These are phyloP conservation scores for Hiodon alosoides DNA, from an alignment of 2,113 vertebrate species.

Conservation along the genomic window DNA sequence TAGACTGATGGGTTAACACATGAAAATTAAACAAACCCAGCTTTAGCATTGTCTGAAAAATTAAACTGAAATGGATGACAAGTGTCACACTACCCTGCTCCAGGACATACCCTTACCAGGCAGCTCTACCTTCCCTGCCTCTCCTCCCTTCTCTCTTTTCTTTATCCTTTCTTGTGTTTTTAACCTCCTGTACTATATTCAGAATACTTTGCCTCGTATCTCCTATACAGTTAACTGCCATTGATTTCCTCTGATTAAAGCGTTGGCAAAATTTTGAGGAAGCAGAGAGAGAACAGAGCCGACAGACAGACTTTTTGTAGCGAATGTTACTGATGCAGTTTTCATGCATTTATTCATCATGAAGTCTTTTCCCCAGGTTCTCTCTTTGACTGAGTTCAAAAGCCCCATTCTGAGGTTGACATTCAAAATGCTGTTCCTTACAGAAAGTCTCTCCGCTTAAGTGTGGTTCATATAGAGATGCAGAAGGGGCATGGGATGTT, in stretches of 20 bases:
- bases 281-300: not conserved
- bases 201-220: not conserved
- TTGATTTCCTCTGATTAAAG: no score
- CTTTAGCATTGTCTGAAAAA: not conserved
- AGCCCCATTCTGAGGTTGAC: not conserved
- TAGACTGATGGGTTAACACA: not conserved
- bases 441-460: not conserved
- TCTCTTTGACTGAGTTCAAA: not conserved
- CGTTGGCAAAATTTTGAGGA: not conserved
- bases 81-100: not conserved
- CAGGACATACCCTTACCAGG: not conserved
- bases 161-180: not conserved
- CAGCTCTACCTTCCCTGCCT: not conserved
- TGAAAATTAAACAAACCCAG: not conserved
- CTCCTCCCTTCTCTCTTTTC: not conserved
- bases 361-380: not conserved
- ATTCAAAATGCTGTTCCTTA: not conserved
- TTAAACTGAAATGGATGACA: not conserved
- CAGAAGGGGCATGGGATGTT: not conserved
- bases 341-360: conserved; percentile 3
- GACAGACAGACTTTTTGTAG: not conserved
- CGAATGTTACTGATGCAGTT: not conserved
- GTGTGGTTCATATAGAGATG: not conserved
- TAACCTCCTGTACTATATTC: not conserved
- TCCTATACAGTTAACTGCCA: not conserved